These are phyloP conservation scores for Scaptomyza graminum DNA, from an alignment of 1,140 invertebrate genomes.

Conservation along the genomic window DNA sequence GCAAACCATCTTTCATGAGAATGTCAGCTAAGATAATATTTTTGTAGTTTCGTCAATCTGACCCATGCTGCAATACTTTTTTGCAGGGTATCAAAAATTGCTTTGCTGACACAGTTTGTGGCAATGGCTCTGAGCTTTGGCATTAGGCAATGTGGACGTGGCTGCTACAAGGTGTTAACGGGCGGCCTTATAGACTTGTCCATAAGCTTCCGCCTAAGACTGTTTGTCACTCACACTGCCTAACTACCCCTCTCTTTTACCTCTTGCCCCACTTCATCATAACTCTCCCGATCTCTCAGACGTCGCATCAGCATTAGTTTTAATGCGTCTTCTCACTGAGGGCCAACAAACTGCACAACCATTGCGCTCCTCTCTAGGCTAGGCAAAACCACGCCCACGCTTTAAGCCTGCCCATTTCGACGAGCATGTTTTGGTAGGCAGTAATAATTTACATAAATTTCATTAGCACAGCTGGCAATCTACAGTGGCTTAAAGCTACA, in stretches of 20 bases:
- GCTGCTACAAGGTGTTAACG: slow-evolving; percentile 79
- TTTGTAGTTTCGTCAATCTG: not conserved
- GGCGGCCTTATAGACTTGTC: slow-evolving; percentile 79
- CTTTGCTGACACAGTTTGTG: slow-evolving; percentile 79
- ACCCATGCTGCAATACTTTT: not conserved
- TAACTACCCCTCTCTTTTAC: slow-evolving; percentile 1
- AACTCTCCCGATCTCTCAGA: slow-evolving; percentile 24
- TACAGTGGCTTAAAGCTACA: slow-evolving; percentile 38
- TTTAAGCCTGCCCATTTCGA: not conserved
- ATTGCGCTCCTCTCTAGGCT: not conserved
- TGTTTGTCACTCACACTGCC: slow-evolving; percentile 54
- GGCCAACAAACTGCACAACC: slow-evolving; percentile 65
- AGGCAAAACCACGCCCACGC: slow-evolving; percentile 34
- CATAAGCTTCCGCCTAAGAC: slow-evolving; percentile 75
- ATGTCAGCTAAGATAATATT: no score
- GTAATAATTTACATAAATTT: slow-evolving; percentile 79
- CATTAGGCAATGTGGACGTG: slow-evolving; percentile 77
- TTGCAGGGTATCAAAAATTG: slow-evolving; percentile 63
- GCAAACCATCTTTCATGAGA: no score
- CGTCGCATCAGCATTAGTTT: slow-evolving; percentile 78
- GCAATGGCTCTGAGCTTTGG: slow-evolving; percentile 80
- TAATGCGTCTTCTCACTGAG: slow-evolving; percentile 63
- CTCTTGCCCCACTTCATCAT: not conserved
- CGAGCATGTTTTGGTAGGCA: slow-evolving; percentile 20
- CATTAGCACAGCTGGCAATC: slow-evolving; percentile 69